These are phyloP conservation scores for Zophobas morio DNA, from an alignment of 1,140 invertebrate genomes.

Conservation along the genomic window DNA sequence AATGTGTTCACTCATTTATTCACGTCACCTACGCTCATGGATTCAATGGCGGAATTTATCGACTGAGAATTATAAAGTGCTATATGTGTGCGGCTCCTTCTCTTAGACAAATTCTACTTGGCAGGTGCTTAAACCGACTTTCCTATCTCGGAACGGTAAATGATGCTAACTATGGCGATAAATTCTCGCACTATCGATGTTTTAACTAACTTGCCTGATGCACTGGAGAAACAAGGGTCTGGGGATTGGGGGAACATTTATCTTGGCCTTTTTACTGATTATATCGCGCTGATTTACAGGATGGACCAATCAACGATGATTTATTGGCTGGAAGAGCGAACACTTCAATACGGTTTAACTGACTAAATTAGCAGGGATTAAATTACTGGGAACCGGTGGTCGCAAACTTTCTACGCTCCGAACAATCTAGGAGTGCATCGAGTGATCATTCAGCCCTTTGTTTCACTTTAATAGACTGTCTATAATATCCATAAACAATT, in stretches of 20 bases:
- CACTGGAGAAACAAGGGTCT: slow-evolving; percentile 10
- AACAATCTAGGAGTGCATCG: no score
- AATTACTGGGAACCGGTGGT: no score
- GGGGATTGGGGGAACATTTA: neutral
- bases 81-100: slow-evolving; percentile 13
- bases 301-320: slow-evolving; percentile 1
- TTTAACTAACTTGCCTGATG: slow-evolving; percentile 14
- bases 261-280: neutral
- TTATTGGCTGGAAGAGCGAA: neutral
- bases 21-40: slow-evolving; percentile 16
- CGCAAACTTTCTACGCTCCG: no score
- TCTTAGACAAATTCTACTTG: slow-evolving; percentile 32
- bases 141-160: slow-evolving; percentile 25
- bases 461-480: no score
- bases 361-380: no score
- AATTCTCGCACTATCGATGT: slow-evolving; percentile 25
- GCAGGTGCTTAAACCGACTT: slow-evolving; percentile 39
- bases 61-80: slow-evolving; percentile 40
- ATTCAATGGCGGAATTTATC: slow-evolving; percentile 34
- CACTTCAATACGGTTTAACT: no score
- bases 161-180: slow-evolving; percentile 36
- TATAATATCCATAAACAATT: no score
- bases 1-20: slow-evolving; percentile 41
- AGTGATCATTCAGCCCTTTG: no score
- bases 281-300: slow-evolving; percentile 16